Conservation (phyloP, 1,140 invertebrate genomes). For the Macrobrachium nipponense region DNA sequence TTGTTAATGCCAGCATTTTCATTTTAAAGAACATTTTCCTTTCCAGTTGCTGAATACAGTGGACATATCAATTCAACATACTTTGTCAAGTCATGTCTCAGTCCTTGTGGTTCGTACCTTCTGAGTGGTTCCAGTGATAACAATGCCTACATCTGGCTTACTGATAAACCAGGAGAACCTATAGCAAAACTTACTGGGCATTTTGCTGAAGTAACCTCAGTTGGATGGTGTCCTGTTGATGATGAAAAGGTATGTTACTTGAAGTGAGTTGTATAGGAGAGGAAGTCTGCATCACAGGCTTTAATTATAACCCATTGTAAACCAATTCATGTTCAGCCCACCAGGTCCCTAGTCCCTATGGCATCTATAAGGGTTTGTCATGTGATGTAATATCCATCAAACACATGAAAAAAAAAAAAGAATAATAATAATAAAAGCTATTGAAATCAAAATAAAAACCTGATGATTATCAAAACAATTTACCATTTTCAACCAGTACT, state of each 20-base stretch:
- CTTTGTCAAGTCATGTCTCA: conserved; percentile 85
- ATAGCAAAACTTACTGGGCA: conserved; percentile 80
- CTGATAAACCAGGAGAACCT: conserved; percentile 74
- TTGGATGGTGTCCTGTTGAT: conserved; percentile 78
- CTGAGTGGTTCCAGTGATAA: conserved; percentile 87
- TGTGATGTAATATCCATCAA: too few species aligned
- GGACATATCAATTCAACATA: conserved; percentile 83
- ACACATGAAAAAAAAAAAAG: too few species aligned
- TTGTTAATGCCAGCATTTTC: not conserved
- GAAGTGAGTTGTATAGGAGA: not conserved
- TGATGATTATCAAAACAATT: too few species aligned
- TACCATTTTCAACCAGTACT: too few species aligned
- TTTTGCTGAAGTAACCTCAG: conserved; percentile 84
- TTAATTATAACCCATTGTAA: too few species aligned
- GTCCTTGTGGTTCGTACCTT: conserved; percentile 82
- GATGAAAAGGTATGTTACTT: conserved; percentile 70
- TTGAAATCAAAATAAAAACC: too few species aligned
- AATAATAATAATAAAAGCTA: too few species aligned
- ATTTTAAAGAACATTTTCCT: not conserved
- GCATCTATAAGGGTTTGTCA: too few species aligned
- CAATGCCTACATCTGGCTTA: conserved; percentile 86
- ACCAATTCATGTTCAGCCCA: too few species aligned
- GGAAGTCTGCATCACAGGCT: too few species aligned
- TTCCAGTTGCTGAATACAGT: conserved; percentile 68
- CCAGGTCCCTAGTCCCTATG: too few species aligned